These are phyloP conservation scores for Mizuhopecten yessoensis DNA, from an alignment of 1,140 invertebrate genomes.

Conservation along the genomic window DNA sequence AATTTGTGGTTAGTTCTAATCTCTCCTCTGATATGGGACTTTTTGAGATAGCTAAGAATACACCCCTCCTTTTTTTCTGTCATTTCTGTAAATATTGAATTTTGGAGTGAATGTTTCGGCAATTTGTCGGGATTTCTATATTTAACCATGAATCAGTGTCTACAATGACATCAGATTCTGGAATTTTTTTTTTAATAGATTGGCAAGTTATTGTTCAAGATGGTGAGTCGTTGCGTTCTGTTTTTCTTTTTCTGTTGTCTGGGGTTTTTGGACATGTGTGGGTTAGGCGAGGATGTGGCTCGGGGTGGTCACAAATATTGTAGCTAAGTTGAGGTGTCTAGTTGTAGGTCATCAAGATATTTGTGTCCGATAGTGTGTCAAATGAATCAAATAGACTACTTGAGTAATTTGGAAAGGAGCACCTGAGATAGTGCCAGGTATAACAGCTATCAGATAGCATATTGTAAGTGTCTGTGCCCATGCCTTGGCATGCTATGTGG, in stretches of 20 bases:
- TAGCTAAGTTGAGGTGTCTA: too few species aligned
- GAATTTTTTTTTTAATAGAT: conserved; percentile 30
- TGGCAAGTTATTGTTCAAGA: conserved; percentile 47
- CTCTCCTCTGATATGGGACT: not conserved
- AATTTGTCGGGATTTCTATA: not conserved
- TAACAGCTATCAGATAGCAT: conserved; percentile 4
- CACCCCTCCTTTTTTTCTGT: not conserved
- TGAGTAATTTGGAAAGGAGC: conserved; percentile 23
- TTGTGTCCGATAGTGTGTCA: too few species aligned
- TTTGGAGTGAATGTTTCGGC: conserved; percentile 15
- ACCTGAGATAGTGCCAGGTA: not conserved
- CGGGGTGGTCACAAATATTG: not conserved
- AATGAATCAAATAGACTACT: too few species aligned
- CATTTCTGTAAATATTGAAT: conserved; percentile 38
- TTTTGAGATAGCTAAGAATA: not conserved
- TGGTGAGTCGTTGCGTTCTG: not conserved
- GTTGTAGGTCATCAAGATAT: too few species aligned
- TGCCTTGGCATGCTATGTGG: not conserved
- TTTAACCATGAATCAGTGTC: conserved; percentile 41
- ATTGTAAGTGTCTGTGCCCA: not conserved
- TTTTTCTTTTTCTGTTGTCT: too few species aligned
- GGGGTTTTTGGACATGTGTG: not conserved
- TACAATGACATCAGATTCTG: conserved; percentile 45
- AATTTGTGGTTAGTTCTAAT: not conserved
- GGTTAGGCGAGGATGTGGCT: not conserved